Base-by-base conservation (phyloP, 35 echinoderm and acorn worm genomes). In the Ophiothrix spiculata region DNA sequence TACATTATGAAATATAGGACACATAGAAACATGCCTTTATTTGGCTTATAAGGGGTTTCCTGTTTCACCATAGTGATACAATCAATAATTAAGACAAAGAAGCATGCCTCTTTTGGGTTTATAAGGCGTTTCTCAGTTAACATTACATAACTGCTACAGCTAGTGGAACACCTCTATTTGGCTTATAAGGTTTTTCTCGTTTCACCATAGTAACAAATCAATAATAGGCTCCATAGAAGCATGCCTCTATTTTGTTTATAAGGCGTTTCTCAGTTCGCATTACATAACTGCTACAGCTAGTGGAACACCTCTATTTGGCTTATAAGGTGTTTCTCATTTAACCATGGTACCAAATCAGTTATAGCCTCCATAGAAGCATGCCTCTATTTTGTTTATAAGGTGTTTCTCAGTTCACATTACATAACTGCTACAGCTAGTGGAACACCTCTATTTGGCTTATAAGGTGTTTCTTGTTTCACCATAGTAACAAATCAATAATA, bases 121-220 rank as follows among this genome's bases (percentile, higher is more conserved):
- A n/a, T n/a, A n/a, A n/a, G n/a, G n/a, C n/a, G n/a, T n/a, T n/a
- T n/a, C n/a, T n/a, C n/a, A n/a, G n/a, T n/a, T n/a, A n/a, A n/a
- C 42, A 49, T 69, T 69, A 69, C 1, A 2, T 4, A 15, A 36
- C 42, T 14, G 81, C 54, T 17, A 88, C 81, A 31, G 88, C 86
- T 23, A 93, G 69, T 2, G 92, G 91, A 31, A 98, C 88, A 12
- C 95, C 95, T 33, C 95, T 74, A 75, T 98, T 91, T 16, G 95
- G 95, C 35, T 75, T 80, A 77, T 98, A 98, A 3, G 95, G 91
- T 25, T 75, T 93, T 23, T 90, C 82, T n/a, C 95, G 75, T 19
- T 90, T 42, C 19, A 89, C 79, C 95, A 98, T 98, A 74, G 80
- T 89, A 45, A 98, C 94, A 54, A 98, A 60, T n/a, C n/a, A n/a